Conservation (phyloP, 2,888 invertebrate species). For the Pollenia griseotomentosa region DNA sequence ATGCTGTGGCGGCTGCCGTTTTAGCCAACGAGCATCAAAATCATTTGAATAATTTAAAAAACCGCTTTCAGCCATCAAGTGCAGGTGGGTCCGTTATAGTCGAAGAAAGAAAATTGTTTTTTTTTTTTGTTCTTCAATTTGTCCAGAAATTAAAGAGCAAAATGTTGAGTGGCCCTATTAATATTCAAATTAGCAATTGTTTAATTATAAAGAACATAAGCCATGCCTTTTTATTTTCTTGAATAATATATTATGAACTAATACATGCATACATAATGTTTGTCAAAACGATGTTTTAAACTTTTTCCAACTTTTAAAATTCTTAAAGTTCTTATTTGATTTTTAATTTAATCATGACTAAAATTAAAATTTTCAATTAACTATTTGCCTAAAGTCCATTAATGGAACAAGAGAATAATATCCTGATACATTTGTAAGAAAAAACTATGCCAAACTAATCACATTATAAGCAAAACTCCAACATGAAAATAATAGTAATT, state of each 20-base stretch:
- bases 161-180: too few relatives aligned
- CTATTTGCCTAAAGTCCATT: conserved; percentile 4
- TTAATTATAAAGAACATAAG: too few relatives aligned
- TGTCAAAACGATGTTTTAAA: not conserved
- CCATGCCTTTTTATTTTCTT: too few relatives aligned
- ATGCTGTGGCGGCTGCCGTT: conserved; percentile 80
- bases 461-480: conserved; percentile 52
- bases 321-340: not conserved
- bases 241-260: too few relatives aligned
- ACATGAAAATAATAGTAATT: not conserved
- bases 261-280: too few relatives aligned
- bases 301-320: not conserved
- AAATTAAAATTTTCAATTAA: conserved; percentile 30
- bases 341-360: not conserved
- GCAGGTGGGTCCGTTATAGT: conserved; percentile 77
- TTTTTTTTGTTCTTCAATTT: too few relatives aligned
- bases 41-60: conserved; percentile 79
- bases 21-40: conserved; percentile 81
- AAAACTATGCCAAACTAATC: conserved; percentile 43
- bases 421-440: conserved; percentile 17
- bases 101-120: not conserved
- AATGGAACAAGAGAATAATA: conserved; percentile 1
- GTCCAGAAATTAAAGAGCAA: too few relatives aligned
- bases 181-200: too few relatives aligned
- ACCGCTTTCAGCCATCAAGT: conserved; percentile 78